Percentiles rank a stretch among this genome's conserved stretches.
These are phyloP conservation scores for Orientallactaga sibirica DNA, from an alignment of 2,797 vertebrate species.

Conservation along the genomic window DNA sequence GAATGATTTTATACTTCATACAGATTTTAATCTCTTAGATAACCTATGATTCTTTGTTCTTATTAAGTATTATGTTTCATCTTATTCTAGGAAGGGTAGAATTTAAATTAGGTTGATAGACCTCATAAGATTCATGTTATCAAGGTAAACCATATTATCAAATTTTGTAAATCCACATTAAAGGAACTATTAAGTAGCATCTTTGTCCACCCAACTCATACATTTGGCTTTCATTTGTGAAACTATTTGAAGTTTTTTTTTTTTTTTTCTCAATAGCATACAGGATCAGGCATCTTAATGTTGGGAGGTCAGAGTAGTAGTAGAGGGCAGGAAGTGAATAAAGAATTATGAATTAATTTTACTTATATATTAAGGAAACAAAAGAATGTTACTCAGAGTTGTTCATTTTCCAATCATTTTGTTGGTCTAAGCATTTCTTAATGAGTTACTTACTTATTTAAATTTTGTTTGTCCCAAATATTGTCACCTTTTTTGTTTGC, in stretches of 20 bases:
- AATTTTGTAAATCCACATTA: neutral
- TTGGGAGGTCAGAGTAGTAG: neutral
- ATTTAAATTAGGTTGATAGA: neutral
- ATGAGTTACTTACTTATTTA: conserved; percentile 1
- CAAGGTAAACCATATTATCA: neutral
- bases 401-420: neutral
- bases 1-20: neutral
- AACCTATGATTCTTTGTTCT: neutral
- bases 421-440: neutral
- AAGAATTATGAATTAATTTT: neutral
- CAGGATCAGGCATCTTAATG: neutral
- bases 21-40: neutral
- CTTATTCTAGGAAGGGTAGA: neutral
- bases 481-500: neutral
- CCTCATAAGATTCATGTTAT: neutral
- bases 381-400: neutral
- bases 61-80: neutral
- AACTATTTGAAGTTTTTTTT: neutral
- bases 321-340: neutral
- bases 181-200: neutral
- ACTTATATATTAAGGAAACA: neutral
- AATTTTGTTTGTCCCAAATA: neutral
- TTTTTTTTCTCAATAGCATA: neutral
- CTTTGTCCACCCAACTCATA: neutral
- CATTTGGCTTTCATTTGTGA: neutral